Evolutionary conservation across 2,888 invertebrate genomes (phyloP).

Genomic region (Idaea straminata): DNA sequence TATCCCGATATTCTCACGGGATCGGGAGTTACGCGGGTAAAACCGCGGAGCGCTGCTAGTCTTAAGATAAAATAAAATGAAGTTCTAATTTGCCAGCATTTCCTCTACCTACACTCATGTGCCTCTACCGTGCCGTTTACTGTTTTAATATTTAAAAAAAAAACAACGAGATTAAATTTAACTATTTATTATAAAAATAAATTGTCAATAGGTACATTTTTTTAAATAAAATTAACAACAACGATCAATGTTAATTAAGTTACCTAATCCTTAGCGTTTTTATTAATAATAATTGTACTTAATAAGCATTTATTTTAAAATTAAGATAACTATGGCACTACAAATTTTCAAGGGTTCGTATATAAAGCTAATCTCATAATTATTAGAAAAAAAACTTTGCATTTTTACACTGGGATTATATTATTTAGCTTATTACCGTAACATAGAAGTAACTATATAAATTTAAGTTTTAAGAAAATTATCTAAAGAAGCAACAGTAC

Average conservation of each 20-base stretch:
- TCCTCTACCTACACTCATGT: too few relatives aligned
- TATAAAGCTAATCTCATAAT: background rate
- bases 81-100: too few relatives aligned
- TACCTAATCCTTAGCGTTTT: conserved; percentile 19
- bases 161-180: conserved; percentile 2
- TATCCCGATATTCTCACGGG: too few relatives aligned
- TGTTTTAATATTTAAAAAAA: background rate
- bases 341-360: background rate
- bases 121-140: too few relatives aligned
- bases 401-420: background rate
- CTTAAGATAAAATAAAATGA: too few relatives aligned
- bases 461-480: too few relatives aligned
- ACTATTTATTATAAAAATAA: conserved; percentile 46
- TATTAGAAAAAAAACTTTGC: background rate
- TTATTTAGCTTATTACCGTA: too few relatives aligned
- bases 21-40: too few relatives aligned
- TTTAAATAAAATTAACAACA: conserved; percentile 47
- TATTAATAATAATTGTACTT: conserved; percentile 30
- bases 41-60: too few relatives aligned
- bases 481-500: background rate
- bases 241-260: conserved; percentile 26
- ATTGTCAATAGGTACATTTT: conserved; percentile 31
- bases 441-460: too few relatives aligned
- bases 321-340: background rate
- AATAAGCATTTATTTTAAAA: background rate